These are phyloP conservation scores for Stegophylla sp. DNA, from an alignment of 2,888 invertebrate species.

Conservation along the genomic window DNA sequence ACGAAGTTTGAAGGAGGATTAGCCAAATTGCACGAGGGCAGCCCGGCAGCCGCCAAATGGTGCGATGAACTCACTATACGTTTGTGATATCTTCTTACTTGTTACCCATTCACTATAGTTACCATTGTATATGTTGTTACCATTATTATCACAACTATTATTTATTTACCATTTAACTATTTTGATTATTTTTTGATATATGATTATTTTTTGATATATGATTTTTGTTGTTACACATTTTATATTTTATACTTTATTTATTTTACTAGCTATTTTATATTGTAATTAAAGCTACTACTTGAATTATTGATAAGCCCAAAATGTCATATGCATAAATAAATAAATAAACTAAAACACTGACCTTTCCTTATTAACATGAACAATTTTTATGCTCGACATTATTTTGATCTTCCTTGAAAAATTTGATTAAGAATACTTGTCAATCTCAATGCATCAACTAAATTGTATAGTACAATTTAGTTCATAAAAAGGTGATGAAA, in stretches of 20 bases:
- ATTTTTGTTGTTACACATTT: constrained; percentile 32
- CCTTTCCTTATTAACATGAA: too few relatives aligned
- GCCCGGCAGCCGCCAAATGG: constrained; percentile 10
- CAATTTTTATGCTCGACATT: too few relatives aligned
- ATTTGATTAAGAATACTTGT: too few relatives aligned
- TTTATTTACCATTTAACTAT: constrained; percentile 20
- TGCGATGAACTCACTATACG: constrained; percentile 20
- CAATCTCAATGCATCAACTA: too few relatives aligned
- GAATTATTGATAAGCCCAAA: constrained; percentile 28
- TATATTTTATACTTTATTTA: constrained; percentile 22
- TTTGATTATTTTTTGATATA: constrained; percentile 35
- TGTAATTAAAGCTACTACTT: constrained; percentile 13
- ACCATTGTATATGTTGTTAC: constrained; percentile 13
- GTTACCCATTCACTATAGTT: constrained; percentile 11
- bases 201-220: too few relatives aligned
- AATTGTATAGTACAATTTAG: too few relatives aligned
- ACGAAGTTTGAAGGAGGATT: constrained; percentile 17
- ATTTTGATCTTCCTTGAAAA: too few relatives aligned
- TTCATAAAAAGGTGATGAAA: too few relatives aligned
- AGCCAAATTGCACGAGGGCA: constrained; percentile 13
- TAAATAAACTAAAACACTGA: too few relatives aligned
- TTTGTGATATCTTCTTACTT: constrained; percentile 10
- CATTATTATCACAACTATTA: too few relatives aligned
- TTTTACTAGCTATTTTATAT: constrained; percentile 33
- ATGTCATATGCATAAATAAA: too few relatives aligned